Conservation (phyloP, 35 echinoderm and acorn worm genomes). For the Acanthaster planci region DNA sequence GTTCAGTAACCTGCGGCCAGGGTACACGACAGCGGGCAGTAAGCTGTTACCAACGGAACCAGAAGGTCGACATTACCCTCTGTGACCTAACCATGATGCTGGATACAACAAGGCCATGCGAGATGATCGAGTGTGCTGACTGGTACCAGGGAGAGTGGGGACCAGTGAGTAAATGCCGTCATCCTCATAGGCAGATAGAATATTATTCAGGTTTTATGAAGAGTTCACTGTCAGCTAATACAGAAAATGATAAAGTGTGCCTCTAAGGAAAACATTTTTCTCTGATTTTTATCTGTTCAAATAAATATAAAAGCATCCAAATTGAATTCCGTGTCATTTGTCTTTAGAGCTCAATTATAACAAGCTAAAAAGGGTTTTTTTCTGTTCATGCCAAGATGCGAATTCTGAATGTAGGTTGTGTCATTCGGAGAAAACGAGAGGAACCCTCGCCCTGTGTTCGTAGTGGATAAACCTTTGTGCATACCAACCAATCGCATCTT, state of each 20-base stretch:
- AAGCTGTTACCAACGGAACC: conserved; percentile 56
- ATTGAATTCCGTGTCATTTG: no score
- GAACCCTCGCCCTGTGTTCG: no score
- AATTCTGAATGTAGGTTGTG: no score
- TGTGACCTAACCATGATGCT: conserved; percentile 44
- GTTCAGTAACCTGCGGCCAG: conserved; percentile 77
- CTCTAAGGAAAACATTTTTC: no score
- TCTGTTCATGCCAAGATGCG: no score
- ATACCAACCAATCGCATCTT: no score
- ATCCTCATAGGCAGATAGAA: not conserved
- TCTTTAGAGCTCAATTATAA: no score
- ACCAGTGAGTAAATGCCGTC: conserved; percentile 35
- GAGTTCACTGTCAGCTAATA: not conserved
- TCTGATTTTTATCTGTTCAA: no score
- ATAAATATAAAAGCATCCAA: no score
- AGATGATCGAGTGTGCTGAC: conserved; percentile 24
- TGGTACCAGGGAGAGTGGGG: conserved; percentile 62
- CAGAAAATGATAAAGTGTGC: not conserved
- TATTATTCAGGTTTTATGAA: not conserved
- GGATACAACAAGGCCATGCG: conserved; percentile 26
- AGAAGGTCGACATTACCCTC: conserved; percentile 20
- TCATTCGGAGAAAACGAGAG: no score
- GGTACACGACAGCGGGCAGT: conserved; percentile 79
- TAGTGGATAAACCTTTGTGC: no score
- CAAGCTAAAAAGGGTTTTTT: no score